Evolutionary conservation across 2,888 invertebrate genomes (phyloP).

Genomic region (Lathronympha strigana): DNA sequence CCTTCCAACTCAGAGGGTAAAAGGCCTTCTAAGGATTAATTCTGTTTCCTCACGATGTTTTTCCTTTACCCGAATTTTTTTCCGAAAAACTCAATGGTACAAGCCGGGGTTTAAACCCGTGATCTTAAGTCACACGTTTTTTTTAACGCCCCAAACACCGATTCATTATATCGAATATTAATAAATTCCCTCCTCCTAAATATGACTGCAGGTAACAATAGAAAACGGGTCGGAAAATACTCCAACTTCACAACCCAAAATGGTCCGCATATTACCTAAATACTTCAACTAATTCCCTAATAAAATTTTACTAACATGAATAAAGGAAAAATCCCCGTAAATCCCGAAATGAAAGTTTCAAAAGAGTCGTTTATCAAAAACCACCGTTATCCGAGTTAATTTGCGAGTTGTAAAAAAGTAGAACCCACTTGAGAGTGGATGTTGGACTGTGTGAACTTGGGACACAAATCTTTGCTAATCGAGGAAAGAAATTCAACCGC

Average conservation of each 20-base stretch:
- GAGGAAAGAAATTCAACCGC: constrained; percentile 53
- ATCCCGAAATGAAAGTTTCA: constrained; percentile 18
- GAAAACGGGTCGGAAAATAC: neutral
- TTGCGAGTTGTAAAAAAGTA: constrained; percentile 36
- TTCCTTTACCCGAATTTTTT: no score
- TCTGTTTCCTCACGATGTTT: no score
- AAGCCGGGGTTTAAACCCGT: no score
- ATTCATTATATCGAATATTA: no score
- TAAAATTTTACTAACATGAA: constrained; percentile 32
- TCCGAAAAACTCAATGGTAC: no score
- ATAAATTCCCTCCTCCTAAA: no score
- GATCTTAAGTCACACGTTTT: no score
- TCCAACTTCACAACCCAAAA: neutral
- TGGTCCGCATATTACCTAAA: neutral
- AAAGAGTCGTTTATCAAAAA: constrained; percentile 41
- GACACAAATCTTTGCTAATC: constrained; percentile 70
- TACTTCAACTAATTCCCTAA: constrained; percentile 13
- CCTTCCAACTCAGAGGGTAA: no score
- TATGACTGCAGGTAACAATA: neutral
- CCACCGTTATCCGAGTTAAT: constrained; percentile 30
- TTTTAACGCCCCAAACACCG: no score
- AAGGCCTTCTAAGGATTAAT: no score
- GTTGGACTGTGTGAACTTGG: constrained; percentile 53
- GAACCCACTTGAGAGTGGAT: constrained; percentile 36
- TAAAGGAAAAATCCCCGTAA: constrained; percentile 24